Evolutionary conservation across 2,888 invertebrate species (phyloP).

Genomic region (Ferdinandea cuprea): DNA sequence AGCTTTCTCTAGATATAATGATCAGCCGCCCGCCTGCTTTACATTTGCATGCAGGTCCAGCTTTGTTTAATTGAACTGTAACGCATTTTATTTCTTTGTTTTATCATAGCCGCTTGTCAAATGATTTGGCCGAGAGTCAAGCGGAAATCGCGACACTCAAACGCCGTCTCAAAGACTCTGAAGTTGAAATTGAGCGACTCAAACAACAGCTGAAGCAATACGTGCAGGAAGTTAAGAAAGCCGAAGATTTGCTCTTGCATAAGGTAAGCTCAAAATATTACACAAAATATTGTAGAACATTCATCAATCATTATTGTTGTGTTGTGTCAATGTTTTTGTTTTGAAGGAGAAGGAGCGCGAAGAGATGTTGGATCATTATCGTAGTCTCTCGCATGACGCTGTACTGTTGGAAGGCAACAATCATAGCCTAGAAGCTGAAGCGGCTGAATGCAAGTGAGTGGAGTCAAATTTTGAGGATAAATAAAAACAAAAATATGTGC

Average conservation of each 20-base stretch:
- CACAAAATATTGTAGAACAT: slow-evolving; percentile 44
- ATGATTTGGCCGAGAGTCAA: slow-evolving; percentile 87
- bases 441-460: slow-evolving; percentile 86
- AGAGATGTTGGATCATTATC: slow-evolving; percentile 91
- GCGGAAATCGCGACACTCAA: slow-evolving; percentile 86
- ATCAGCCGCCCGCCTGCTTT: slow-evolving; percentile 44
- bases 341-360: slow-evolving; percentile 90
- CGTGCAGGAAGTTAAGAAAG: slow-evolving; percentile 90
- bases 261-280: slow-evolving; percentile 84
- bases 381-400: slow-evolving; percentile 90
- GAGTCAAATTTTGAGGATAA: slow-evolving; percentile 8
- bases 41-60: slow-evolving; percentile 45
- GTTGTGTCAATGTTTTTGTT: slow-evolving; percentile 16
- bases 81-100: slow-evolving; percentile 29
- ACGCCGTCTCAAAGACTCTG: slow-evolving; percentile 87
- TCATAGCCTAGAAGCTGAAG: slow-evolving; percentile 90
- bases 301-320: slow-evolving; percentile 47
- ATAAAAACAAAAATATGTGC: slow-evolving; percentile 27
- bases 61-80: slow-evolving; percentile 20
- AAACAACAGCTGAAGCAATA: slow-evolving; percentile 92
- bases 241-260: slow-evolving; percentile 89
- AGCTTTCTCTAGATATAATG: slow-evolving; percentile 57
- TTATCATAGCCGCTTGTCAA: slow-evolving; percentile 86
- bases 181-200: slow-evolving; percentile 88
- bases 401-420: slow-evolving; percentile 90